Evolutionary conservation across 2,797 vertebrate species (phyloP), one percentile per base, ranked within the genome.

Genomic region (Poeciliopsis gracilis): DNA sequence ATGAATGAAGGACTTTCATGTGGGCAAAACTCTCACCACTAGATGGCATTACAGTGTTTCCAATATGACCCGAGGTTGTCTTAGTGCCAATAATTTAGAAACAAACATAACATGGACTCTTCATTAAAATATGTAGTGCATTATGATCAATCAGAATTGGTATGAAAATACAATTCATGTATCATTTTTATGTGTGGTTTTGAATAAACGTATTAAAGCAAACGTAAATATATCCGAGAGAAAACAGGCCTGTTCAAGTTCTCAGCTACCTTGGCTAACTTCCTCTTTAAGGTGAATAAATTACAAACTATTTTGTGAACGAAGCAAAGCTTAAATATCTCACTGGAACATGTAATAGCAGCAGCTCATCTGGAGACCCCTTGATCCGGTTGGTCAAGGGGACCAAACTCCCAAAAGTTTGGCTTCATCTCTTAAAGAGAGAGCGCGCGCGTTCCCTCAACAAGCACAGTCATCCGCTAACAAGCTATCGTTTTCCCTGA

Each of bases 401-500:
- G 36, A 30, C 82, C 76, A 77, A 90, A 87, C 87, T 86, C 86
- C 84, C 78, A 77, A 12, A 79, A 77, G 0, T 76, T 45, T 23
- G 36, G 51, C 2, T 38, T 41, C 49, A 45, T 49, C 57, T 74
- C 38, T n/a, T 30, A 30, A 30, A 1, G 5, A 59, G 36, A 49
- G 57, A 8, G 72, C 11, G 83, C 33, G 2, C 73, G 0, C 38
- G 77, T 90, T 83, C 83, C 8, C 9, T 33, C 61, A 80, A 83
- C 86, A 63, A 69, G 80, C 80, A 63, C 63, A 73, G 41, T 55
- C 1, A 47, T 71, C 69, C 36, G 74, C 53, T 61, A 46, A 73
- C 59, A 76, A 84, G 36, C 46, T 73, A n/a, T 76, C 59, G 73
- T 38, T 51, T 77, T 88, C 86, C 90, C 90, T 91, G 88, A 89